Conservation (phyloP, 1,140 invertebrate species). For the Orchestia grillus region DNA sequence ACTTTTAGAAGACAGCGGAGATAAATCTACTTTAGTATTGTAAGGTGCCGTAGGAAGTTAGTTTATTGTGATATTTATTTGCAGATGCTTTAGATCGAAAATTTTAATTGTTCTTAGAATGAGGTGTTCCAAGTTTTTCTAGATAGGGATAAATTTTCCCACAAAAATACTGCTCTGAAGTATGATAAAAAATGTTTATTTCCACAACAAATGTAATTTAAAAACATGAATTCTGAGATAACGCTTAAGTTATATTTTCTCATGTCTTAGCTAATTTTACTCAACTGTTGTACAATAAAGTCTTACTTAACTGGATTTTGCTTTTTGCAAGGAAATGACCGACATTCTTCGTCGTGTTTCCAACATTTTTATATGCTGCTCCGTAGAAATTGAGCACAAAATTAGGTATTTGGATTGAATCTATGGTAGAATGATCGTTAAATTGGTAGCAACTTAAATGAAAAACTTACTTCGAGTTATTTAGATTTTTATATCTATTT, state of each 20-base stretch:
- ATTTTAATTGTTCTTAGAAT: too few relatives aligned
- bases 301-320: neutral
- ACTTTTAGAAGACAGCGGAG: neutral
- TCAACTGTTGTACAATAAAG: neutral
- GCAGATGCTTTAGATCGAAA: too few relatives aligned
- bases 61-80: too few relatives aligned
- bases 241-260: neutral
- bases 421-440: too few relatives aligned
- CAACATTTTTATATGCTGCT: neutral
- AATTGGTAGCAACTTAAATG: neutral
- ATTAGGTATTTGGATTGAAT: too few relatives aligned
- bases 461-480: neutral
- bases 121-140: too few relatives aligned
- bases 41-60: too few relatives aligned
- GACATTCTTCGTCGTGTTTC: neutral
- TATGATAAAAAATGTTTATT: too few relatives aligned
- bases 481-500: neutral
- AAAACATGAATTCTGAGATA: too few relatives aligned
- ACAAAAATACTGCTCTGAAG: neutral
- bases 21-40: neutral
- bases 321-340: neutral
- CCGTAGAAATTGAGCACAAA: too few relatives aligned
- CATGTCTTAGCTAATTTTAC: neutral
- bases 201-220: neutral
- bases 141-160: neutral